Evolutionary conservation across 2,888 invertebrate species (phyloP), one percentile per base, ranked within the genome.

Genomic region (Macrosoma leucophasiata): DNA sequence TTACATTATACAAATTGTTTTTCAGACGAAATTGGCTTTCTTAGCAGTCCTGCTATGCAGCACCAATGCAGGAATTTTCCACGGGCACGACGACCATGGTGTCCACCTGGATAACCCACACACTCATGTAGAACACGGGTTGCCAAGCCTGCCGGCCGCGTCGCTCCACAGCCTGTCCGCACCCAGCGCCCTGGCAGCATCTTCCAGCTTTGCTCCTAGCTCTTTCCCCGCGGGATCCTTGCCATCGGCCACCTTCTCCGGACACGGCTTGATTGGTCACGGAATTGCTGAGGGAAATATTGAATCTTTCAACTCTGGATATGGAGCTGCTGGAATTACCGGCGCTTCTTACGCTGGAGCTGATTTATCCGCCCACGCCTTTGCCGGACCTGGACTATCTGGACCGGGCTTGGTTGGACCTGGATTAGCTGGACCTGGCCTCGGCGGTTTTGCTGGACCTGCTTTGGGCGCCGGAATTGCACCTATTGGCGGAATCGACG

Each of bases 1-100:
- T n/a, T n/a, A n/a, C n/a, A n/a, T n/a, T n/a, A n/a, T n/a, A 32
- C 18, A 23, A 24, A 38, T 25, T 15, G 15, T 42, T 58, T 50
- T 69, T 33, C 81, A 84, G 84, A 74, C 64, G 39, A 75, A 72
- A 62, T 46, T 84, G 62, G 62, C 71, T 42, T 62, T 73, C 58
- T 71, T 81, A 67, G 71, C 73, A 62, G 66, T 77, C 61, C 64
- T 82, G 61, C 57, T 79, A 48, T 69, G 76, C 65, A 71, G 69
- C 58, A 62, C 56, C 41, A 58, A 70, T 41, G 81, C 71, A 27
- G 79, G 79, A 8, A 41, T 60, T 36, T 58, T 77, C 20, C 71
- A 74, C 17, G 74, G 66, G 18, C 44, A 65, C 36, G 46, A 47
- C n/a, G 62, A 66, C 4, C 51, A 55, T 24, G 50, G 50, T 10